Conservation (phyloP, 2,888 invertebrate species). For the Lepidochrysops patricia region DNA sequence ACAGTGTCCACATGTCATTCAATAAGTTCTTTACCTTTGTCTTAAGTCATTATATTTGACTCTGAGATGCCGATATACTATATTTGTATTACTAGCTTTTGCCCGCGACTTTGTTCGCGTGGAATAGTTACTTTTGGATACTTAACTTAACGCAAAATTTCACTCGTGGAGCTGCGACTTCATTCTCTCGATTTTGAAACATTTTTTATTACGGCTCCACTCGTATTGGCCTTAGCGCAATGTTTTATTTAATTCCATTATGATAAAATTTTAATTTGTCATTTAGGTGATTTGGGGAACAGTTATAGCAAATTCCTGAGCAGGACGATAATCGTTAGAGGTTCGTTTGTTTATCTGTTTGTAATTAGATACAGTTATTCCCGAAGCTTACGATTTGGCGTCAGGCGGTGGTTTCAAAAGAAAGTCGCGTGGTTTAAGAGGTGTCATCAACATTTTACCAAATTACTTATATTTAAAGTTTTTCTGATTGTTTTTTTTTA, state of each 20-base stretch:
- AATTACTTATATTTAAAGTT: too few species aligned
- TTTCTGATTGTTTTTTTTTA: too few species aligned
- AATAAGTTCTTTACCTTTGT: not conserved
- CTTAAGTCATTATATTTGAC: not conserved
- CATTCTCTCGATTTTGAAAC: too few species aligned
- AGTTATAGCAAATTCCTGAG: not conserved
- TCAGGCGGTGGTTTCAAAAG: constrained; percentile 26
- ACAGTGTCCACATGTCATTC: not conserved
- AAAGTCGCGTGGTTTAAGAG: constrained; percentile 21
- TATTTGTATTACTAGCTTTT: too few species aligned
- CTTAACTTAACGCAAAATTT: too few species aligned
- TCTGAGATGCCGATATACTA: too few species aligned
- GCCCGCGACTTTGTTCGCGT: too few species aligned
- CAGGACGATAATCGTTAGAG: not conserved
- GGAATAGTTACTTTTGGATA: too few species aligned
- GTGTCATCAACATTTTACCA: constrained; percentile 21
- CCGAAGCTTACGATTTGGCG: constrained; percentile 24
- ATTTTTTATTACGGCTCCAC: too few species aligned
- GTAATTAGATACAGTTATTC: constrained; percentile 32
- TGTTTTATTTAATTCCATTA: not conserved
- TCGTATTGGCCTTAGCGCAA: too few species aligned
- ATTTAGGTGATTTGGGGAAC: not conserved
- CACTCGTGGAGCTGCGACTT: too few species aligned
- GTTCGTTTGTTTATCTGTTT: constrained; percentile 16
- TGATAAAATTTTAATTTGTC: not conserved